phyloP scores from a whole-genome alignment of 1,140 invertebrate species.

The Atopsyche davidsoni region DNA sequence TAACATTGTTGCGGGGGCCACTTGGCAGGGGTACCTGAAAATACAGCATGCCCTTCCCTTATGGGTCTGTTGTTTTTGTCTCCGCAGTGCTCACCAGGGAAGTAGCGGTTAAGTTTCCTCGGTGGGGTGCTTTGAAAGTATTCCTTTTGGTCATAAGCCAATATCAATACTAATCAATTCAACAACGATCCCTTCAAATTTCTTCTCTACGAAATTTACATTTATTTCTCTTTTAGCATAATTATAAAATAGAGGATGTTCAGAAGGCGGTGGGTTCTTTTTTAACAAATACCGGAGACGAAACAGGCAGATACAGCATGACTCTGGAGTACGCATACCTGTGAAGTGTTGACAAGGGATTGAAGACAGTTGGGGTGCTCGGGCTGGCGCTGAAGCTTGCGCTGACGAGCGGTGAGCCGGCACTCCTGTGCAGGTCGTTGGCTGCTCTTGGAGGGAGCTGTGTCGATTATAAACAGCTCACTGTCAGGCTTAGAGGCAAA shows the following conservation, averaged over 20 bases:
- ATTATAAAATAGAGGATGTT: conserved; percentile 3
- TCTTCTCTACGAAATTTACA: too few species aligned
- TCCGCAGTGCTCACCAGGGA: too few species aligned
- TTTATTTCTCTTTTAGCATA: too few species aligned
- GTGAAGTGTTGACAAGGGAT: conserved; percentile 46
- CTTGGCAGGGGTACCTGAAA: conserved; percentile 51
- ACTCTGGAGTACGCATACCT: conserved; percentile 36
- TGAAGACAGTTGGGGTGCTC: conserved; percentile 45
- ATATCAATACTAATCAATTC: too few species aligned
- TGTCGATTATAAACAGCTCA: conserved; percentile 51
- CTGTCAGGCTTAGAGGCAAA: conserved; percentile 48
- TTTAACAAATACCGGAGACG: neutral
- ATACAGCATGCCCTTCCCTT: conserved; percentile 4
- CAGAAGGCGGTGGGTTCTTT: too few species aligned
- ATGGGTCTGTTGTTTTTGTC: too few species aligned
- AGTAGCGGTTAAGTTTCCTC: too few species aligned
- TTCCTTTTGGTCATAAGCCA: too few species aligned
- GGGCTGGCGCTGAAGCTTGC: conserved; percentile 42
- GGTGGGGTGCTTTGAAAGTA: too few species aligned
- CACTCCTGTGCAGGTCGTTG: conserved; percentile 26
- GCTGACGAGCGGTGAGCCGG: conserved; percentile 33
- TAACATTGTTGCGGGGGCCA: conserved; percentile 48
- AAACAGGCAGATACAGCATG: neutral
- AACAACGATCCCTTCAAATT: too few species aligned
- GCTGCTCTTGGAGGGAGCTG: conserved; percentile 33